Conservation (phyloP, 2,113 vertebrate genomes). For the Phrynocephalus versicolor region DNA sequence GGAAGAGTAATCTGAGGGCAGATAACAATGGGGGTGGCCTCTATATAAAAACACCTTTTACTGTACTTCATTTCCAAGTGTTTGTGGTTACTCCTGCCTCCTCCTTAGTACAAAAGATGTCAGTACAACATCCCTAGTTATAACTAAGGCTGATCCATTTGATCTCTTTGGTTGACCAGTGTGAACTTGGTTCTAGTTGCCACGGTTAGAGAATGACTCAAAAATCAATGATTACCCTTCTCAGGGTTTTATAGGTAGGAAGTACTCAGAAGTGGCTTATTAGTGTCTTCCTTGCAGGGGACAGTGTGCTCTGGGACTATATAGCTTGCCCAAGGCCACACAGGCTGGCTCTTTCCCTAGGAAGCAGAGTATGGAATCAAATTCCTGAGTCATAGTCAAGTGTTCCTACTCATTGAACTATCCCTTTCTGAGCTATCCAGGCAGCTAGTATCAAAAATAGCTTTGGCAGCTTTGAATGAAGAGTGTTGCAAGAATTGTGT, state of each 20-base stretch:
- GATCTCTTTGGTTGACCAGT: rapidly evolving
- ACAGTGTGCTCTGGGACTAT: too few species aligned
- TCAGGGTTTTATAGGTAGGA: too few species aligned
- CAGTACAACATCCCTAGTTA: neutral
- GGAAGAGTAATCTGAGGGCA: neutral
- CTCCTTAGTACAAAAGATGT: too few species aligned
- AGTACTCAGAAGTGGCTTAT: too few species aligned
- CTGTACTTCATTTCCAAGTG: neutral
- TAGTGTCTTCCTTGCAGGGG: too few species aligned
- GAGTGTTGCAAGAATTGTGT: neutral
- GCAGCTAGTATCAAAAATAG: neutral
- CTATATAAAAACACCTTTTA: neutral
- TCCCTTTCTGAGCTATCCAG: neutral
- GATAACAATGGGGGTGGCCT: neutral
- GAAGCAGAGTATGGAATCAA: too few species aligned
- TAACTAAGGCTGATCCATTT: neutral
- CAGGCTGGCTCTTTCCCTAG: too few species aligned
- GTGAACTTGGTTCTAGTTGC: neutral
- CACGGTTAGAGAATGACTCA: neutral
- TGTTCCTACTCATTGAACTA: too few species aligned
- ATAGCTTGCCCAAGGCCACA: too few species aligned
- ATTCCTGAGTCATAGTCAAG: neutral
- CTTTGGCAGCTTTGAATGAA: neutral
- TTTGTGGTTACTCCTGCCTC: neutral
- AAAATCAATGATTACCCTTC: neutral